Evolutionary conservation across 2,113 vertebrate species (phyloP), one percentile per base, ranked within the genome.

Genomic region (Perognathus longimembris): DNA sequence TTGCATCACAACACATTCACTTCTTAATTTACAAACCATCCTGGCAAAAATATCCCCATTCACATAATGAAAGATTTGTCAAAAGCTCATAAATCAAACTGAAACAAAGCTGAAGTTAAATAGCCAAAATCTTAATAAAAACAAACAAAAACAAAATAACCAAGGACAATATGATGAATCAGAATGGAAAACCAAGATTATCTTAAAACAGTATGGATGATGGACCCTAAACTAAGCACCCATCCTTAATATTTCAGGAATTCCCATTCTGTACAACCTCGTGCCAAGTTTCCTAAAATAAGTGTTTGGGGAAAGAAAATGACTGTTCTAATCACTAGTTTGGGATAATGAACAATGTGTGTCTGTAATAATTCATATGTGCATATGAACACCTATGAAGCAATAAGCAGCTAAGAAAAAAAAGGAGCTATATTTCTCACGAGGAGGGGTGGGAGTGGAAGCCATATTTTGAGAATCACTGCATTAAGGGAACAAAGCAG

Each of bases 11-110:
- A 91, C 21, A 83, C 2, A 17, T 0, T 89, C 54, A 71, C 30
- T 66, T 57, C 32, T 79, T 70, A 90, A 75, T 67, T 93, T 69
- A 85, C 42, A 84, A 82, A 92, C 85, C 73, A 94, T 30, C 63
- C 2, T 87, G 40, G n/a, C 77, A 89, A 11, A 54, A 81, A 87
- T 85, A 90, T 63, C 30, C 38, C 32, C 8, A 3, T 54, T 24
- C 12, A 78, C 38, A 78, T 9, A 61, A 21, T 89, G 77, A 93
- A 76, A 94, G 28, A 24, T 90, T 92, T 95, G 93, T 22, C 11
- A 34, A 92, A 86, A 88, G 38, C 21, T 64, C 45, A 57, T 85
- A 92, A 70, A 80, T 61, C 79, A 86, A 79, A 71, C 4, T 38
- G 54, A 89, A 50, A 54, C 17, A 87, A 87, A 82, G 28, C 63